Base-by-base conservation (phyloP, 2,888 invertebrate species). In the Nipponacmea schrenckii region DNA sequence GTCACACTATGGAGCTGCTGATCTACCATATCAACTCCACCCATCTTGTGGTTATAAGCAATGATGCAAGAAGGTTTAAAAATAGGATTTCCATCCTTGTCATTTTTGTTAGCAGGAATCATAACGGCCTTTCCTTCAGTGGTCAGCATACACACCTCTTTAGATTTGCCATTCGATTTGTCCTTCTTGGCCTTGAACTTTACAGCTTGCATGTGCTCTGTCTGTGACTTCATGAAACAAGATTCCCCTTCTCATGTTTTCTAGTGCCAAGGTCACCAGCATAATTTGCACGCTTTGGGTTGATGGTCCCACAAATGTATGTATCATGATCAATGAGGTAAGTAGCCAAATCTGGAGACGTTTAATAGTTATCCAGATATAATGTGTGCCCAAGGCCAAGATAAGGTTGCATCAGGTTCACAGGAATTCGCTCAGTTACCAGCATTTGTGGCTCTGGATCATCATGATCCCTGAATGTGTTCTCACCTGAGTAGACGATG, bases 31-130 rank as follows among this genome's bases (percentile, higher is more conserved):
- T 69, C 69, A 24, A 69, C 64, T 20, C 63, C 63, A 4, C 69
- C 69, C 69, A 69, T 69, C 27, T 69, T 69, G 48, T 64, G 20
- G 64, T 64, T 64, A 31, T 69, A 69, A 8, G 46, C 64, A 20
- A 45, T 17, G 48, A 69, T 69, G 7, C 64, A 63, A 45, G 65
- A 45, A 44, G 44, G 65, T 62, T 62, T 70, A 39, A 5, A 44
- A 24, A 20, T 62, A 10, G 10, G 39, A 17, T 46, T 31, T 24
- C 10, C 27, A 44, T 62, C 45, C 15, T 17, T 24, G 46, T 64
- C 15, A 39, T 5, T 4, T 10, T 39, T 56, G 1, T 15, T 24
- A 39, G 62, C 24, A 14, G 62, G 26, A 56, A 70, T 26, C 66
- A 70, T 56, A 62, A 62, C 62, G 15, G 66, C 67, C 10, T 20